Percentiles rank a stretch among this genome's conserved stretches.
phyloP scores from a whole-genome alignment of 1,140 invertebrate genomes.

The Halyomorpha halys region DNA sequence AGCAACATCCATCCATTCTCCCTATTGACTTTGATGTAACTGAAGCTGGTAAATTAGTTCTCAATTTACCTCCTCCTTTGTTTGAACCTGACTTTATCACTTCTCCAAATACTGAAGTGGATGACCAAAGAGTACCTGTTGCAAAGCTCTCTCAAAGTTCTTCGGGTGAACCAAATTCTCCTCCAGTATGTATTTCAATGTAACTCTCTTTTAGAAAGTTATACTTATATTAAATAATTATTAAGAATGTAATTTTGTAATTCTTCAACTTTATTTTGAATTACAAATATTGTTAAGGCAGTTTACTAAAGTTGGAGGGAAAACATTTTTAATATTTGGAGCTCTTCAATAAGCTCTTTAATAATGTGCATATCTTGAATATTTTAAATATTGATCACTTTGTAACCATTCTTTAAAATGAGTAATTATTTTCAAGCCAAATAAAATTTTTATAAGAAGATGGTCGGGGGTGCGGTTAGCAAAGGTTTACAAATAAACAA shows the following conservation, averaged over 20 bases:
- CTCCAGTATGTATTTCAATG: conserved; percentile 27
- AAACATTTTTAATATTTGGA: too few species aligned
- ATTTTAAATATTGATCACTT: too few species aligned
- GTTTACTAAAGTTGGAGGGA: too few species aligned
- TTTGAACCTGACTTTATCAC: conserved; percentile 29
- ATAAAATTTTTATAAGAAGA: too few species aligned
- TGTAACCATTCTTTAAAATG: too few species aligned
- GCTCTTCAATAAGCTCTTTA: too few species aligned
- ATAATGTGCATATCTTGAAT: too few species aligned
- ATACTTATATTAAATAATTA: not conserved
- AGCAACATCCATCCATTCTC: conserved; percentile 80
- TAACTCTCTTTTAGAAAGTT: not conserved
- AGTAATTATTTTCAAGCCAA: too few species aligned
- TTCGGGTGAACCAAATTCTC: conserved; percentile 37
- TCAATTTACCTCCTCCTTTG: conserved; percentile 30
- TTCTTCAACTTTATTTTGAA: not conserved
- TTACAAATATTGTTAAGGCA: too few species aligned
- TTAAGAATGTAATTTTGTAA: not conserved
- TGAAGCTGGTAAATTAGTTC: conserved; percentile 51
- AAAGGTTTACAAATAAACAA: too few species aligned
- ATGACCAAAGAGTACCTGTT: conserved; percentile 45
- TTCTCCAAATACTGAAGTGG: conserved; percentile 37
- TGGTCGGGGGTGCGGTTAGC: too few species aligned
- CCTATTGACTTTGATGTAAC: conserved; percentile 86
- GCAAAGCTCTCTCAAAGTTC: conserved; percentile 43